These are phyloP conservation scores for Amblyornis subalaris DNA, from an alignment of 2,113 vertebrate species.

Conservation along the genomic window DNA sequence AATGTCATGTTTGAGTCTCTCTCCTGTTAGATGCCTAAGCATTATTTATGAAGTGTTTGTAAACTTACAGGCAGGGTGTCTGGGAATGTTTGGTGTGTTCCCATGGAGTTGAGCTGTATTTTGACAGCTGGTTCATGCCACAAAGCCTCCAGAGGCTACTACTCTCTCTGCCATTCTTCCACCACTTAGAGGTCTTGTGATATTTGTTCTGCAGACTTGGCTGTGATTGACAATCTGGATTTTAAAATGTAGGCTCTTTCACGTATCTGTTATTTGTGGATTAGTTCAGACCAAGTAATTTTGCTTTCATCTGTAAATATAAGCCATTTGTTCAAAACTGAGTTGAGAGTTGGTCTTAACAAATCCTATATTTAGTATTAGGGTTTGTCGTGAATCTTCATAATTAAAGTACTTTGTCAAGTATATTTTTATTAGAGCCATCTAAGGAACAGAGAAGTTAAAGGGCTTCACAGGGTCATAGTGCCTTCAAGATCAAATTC, in stretches of 20 bases:
- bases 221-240: background rate
- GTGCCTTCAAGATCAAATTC: background rate
- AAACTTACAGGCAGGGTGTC: background rate
- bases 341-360: background rate
- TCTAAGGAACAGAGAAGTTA: background rate
- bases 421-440: background rate
- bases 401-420: background rate
- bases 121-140: constrained; percentile 9
- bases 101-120: constrained; percentile 19
- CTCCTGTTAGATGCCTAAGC: background rate
- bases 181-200: background rate
- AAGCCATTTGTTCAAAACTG: background rate
- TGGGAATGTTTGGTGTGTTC: constrained; percentile 6
- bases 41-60: constrained; percentile 22
- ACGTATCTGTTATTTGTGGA: background rate
- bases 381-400: background rate
- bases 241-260: background rate
- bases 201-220: background rate
- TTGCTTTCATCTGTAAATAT: background rate
- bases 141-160: background rate
- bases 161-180: background rate
- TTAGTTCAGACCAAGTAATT: background rate
- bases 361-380: background rate
- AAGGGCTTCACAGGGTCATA: background rate
- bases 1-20: background rate